Conservation (phyloP, 2,113 vertebrate genomes). For the Garra rufa region DNA sequence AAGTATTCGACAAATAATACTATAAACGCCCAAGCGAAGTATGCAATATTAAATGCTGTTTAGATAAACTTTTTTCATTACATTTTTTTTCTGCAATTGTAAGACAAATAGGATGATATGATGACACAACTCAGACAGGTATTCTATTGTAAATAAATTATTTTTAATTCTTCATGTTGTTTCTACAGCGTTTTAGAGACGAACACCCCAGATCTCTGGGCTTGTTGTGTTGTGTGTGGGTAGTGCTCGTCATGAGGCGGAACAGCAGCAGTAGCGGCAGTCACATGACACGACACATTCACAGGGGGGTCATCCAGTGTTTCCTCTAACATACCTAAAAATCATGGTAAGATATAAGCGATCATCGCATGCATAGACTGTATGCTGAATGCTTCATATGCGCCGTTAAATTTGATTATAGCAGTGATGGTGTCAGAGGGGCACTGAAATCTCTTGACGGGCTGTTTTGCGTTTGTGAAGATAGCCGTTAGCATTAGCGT, state of each 20-base stretch:
- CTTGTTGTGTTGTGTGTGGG: not conserved
- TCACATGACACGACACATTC: conserved; percentile 73
- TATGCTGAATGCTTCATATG: not conserved
- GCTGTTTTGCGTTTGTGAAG: not conserved
- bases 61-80: not conserved
- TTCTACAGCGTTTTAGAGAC: not conserved
- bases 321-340: conserved; percentile 58
- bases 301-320: conserved; percentile 50
- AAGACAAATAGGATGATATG: not conserved
- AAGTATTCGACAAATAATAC: not conserved
- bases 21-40: not conserved
- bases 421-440: not conserved
- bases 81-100: not conserved
- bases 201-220: not conserved
- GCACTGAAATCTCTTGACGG: not conserved
- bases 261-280: conserved; percentile 41
- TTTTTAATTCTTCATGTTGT: not conserved
- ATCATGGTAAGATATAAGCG: conserved; percentile 73
- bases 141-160: not conserved
- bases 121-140: not conserved
- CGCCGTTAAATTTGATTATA: not conserved
- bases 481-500: conserved; percentile 34
- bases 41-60: too few species aligned
- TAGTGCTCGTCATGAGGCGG: conserved; percentile 18
- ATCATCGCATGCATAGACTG: not conserved